phyloP scores from a whole-genome alignment of 2,113 vertebrate species.

The Nibea albiflora region DNA sequence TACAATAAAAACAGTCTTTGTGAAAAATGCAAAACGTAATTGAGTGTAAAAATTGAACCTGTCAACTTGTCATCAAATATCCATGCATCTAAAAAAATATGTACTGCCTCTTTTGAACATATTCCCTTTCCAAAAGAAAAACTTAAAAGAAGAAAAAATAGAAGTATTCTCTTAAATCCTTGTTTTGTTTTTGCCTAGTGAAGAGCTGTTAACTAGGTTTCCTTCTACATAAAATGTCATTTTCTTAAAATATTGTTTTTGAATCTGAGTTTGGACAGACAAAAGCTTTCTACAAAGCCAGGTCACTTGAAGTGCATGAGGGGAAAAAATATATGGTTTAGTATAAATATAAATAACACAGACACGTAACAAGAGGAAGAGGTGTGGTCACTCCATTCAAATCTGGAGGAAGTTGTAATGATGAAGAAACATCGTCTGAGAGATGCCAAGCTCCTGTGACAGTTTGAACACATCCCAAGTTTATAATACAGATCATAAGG shows the following conservation, averaged over 20 bases:
- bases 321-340: no score
- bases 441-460: neutral
- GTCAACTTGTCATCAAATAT: constrained; percentile 64
- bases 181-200: constrained; percentile 45
- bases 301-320: constrained; percentile 8
- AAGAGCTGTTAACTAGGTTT: constrained; percentile 44
- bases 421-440: neutral
- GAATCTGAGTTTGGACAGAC: constrained; percentile 18
- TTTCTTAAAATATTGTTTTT: constrained; percentile 40
- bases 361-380: neutral
- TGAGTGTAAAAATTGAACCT: constrained; percentile 64
- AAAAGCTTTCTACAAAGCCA: constrained; percentile 37
- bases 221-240: constrained; percentile 35
- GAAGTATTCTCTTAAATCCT: constrained; percentile 51
- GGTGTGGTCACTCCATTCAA: constrained; percentile 13
- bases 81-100: constrained; percentile 80
- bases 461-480: neutral
- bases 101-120: constrained; percentile 56
- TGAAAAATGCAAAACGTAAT: constrained; percentile 68
- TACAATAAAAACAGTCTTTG: constrained; percentile 61
- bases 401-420: constrained; percentile 21
- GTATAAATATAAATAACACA: neutral
- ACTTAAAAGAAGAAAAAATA: constrained; percentile 72
- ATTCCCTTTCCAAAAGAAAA: constrained; percentile 63
- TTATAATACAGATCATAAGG: neutral